These are phyloP conservation scores for Drosophila bocqueti DNA, from an alignment of 1,140 invertebrate genomes.

Conservation along the genomic window DNA sequence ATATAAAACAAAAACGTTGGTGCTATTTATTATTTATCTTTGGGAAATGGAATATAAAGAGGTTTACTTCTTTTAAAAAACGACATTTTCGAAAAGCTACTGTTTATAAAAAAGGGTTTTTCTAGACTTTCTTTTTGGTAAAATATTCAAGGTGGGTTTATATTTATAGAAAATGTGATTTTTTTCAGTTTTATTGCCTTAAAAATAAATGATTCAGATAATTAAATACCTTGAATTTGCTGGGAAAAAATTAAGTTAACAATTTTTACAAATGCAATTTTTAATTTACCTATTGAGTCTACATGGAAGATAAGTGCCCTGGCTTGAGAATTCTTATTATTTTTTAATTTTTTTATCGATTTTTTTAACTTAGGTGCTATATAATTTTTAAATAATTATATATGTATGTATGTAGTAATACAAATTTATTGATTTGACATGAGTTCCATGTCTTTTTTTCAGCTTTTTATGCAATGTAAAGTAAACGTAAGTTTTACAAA, in stretches of 20 bases:
- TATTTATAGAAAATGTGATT: background rate
- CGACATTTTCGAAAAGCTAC: background rate
- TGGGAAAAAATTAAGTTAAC: no score
- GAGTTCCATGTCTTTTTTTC: background rate
- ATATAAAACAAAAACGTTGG: constrained; percentile 1
- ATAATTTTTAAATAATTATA: background rate
- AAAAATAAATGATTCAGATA: no score
- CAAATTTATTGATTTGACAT: background rate
- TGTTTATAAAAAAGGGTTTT: background rate
- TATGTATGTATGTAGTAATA: background rate
- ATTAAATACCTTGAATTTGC: no score
- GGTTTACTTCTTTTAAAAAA: fast-evolving
- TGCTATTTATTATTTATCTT: background rate
- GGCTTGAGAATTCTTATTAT: background rate
- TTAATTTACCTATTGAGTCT: background rate
- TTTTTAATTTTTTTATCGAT: background rate
- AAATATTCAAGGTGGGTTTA: background rate
- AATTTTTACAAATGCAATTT: background rate
- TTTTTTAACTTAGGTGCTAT: background rate
- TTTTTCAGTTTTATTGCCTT: background rate
- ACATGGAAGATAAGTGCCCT: no score
- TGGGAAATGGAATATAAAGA: background rate
- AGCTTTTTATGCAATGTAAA: background rate
- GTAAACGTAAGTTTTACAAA: background rate
- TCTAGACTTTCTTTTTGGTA: background rate